Percentiles rank a stretch among this genome's conserved stretches.
These are phyloP conservation scores for Tethea ocularis DNA, from an alignment of 2,888 invertebrate species.

Conservation along the genomic window DNA sequence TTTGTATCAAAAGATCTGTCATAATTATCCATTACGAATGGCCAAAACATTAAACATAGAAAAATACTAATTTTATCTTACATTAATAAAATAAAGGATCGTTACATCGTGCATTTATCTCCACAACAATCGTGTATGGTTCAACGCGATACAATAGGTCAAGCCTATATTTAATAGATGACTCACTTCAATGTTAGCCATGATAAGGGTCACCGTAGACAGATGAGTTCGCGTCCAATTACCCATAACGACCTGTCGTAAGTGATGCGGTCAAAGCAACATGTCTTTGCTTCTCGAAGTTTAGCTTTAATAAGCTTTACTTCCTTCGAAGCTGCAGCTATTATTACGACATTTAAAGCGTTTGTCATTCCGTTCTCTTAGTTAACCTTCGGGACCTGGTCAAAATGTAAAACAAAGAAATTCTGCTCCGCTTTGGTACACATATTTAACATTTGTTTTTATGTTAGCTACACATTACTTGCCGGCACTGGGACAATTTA, in stretches of 20 bases:
- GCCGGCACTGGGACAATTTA: no score
- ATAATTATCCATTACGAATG: no score
- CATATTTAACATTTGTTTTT: no score
- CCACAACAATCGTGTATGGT: constrained; percentile 18
- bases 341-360: not conserved
- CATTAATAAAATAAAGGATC: not conserved
- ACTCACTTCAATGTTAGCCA: constrained; percentile 26
- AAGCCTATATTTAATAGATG: constrained; percentile 31
- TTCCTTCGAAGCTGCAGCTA: not conserved
- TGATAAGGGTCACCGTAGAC: constrained; percentile 36
- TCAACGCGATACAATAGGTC: constrained; percentile 31
- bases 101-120: not conserved
- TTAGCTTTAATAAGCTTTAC: constrained; percentile 3
- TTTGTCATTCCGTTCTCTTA: no score
- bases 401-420: no score
- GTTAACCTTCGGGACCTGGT: no score
- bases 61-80: no score
- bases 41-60: no score
- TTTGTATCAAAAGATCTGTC: no score
- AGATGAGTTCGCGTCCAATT: constrained; percentile 48
- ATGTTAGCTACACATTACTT: no score
- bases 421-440: no score
- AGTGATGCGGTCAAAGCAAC: constrained; percentile 13
- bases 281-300: constrained; percentile 12
- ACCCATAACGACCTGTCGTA: constrained; percentile 42